These are phyloP conservation scores for Saccopteryx bilineata DNA, from an alignment of 2,113 vertebrate genomes.

Conservation along the genomic window DNA sequence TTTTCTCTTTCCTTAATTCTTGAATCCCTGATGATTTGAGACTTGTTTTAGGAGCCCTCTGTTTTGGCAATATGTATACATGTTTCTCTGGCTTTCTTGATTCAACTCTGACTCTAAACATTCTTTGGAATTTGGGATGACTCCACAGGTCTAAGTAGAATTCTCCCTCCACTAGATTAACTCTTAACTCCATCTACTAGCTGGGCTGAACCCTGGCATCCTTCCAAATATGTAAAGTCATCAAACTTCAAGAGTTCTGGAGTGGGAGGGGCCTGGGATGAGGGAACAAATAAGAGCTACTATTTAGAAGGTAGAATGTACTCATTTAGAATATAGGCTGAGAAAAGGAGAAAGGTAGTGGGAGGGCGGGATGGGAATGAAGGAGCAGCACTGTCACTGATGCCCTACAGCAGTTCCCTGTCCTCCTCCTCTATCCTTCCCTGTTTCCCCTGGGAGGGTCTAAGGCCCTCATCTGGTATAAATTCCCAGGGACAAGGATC, in stretches of 20 bases:
- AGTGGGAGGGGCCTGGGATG: background rate
- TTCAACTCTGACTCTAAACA: background rate
- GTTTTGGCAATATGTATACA: background rate
- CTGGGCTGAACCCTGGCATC: background rate
- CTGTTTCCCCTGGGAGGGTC: background rate
- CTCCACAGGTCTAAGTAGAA: background rate
- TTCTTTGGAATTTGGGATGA: slow-evolving; percentile 5
- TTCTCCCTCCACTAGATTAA: background rate
- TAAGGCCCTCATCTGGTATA: background rate
- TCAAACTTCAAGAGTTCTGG: background rate
- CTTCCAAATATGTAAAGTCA: slow-evolving; percentile 29
- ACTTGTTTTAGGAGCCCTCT: background rate
- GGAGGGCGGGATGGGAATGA: background rate
- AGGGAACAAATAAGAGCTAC: background rate
- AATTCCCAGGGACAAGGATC: background rate
- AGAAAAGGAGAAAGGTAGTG: background rate
- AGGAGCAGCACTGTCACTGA: background rate
- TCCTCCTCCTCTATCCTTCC: background rate
- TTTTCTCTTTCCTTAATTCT: background rate
- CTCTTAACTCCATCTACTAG: background rate
- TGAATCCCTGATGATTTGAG: background rate
- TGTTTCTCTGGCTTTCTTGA: slow-evolving; percentile 10
- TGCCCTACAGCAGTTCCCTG: background rate
- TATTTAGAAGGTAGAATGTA: background rate
- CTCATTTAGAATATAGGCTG: background rate